These are phyloP conservation scores for Pachyseris speciosa DNA, from an alignment of 64 coral and sea anemone genomes.

Conservation along the genomic window DNA sequence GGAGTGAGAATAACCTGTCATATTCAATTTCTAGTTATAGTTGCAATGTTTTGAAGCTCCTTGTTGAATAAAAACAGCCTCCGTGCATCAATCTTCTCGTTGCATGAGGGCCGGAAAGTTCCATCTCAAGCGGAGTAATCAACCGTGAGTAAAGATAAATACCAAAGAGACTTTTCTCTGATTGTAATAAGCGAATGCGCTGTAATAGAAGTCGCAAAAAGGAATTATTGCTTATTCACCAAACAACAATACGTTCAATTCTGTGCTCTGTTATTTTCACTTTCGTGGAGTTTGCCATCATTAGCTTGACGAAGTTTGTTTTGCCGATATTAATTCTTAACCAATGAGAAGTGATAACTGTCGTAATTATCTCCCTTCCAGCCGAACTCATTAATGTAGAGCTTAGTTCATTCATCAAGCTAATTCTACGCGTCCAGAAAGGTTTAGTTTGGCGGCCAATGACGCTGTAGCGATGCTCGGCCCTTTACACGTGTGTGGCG, in stretches of 20 bases:
- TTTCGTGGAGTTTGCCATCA: constrained; percentile 80
- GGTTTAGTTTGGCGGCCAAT: constrained; percentile 77
- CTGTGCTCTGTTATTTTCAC: constrained; percentile 31
- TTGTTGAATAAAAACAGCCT: constrained; percentile 13
- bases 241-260: constrained; percentile 65
- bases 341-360: constrained; percentile 87
- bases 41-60: constrained; percentile 38
- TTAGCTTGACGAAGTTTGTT: constrained; percentile 93
- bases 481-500: constrained; percentile 73
- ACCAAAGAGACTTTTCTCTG: neutral
- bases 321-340: constrained; percentile 68
- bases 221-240: neutral
- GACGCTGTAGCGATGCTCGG: constrained; percentile 24
- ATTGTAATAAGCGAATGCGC: constrained; percentile 17
- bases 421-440: constrained; percentile 91
- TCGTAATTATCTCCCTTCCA: constrained; percentile 81
- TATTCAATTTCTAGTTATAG: constrained; percentile 27
- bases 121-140: constrained; percentile 34
- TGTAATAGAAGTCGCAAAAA: constrained; percentile 5
- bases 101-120: constrained; percentile 36
- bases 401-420: constrained; percentile 79
- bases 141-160: neutral
- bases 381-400: constrained; percentile 85
- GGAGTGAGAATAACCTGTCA: constrained; percentile 16
- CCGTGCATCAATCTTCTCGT: neutral